Percentiles rank a stretch among this genome's conserved stretches.
These are phyloP conservation scores for Drosophila baimaii DNA, from an alignment of 1,140 invertebrate genomes.

Conservation along the genomic window DNA sequence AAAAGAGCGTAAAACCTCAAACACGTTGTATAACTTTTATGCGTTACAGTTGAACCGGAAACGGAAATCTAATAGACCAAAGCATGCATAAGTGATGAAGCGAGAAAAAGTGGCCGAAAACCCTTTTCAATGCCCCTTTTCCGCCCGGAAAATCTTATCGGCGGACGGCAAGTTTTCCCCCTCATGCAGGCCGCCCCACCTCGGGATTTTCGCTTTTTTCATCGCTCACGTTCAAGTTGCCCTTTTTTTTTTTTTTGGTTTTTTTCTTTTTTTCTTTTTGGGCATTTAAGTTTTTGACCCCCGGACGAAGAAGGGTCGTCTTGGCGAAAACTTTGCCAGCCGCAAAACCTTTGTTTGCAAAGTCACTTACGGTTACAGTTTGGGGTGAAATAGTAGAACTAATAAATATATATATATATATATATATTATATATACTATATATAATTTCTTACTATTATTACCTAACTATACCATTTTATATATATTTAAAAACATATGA, in stretches of 20 bases:
- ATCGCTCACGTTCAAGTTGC: conserved; percentile 1
- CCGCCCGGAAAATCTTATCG: conserved; percentile 63
- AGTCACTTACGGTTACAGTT: conserved; percentile 4
- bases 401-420: neutral
- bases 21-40: conserved; percentile 74
- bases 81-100: conserved; percentile 81
- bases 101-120: conserved; percentile 66
- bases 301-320: conserved; percentile 4
- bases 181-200: conserved; percentile 43
- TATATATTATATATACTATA: neutral
- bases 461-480: no score
- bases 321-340: conserved; percentile 55
- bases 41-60: conserved; percentile 76
- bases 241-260: conserved; percentile 1
- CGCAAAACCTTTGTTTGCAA: conserved; percentile 49
- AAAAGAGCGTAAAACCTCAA: conserved; percentile 79
- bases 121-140: conserved; percentile 71
- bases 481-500: no score
- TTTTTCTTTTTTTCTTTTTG: conserved; percentile 26
- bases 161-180: conserved; percentile 57
- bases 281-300: conserved; percentile 39
- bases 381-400: neutral
- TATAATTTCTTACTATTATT: neutral
- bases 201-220: conserved; percentile 27
- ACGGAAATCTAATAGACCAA: conserved; percentile 81